Percentiles rank a stretch among this genome's conserved stretches.
Conservation (phyloP, 2,113 vertebrate species). For the western clawed frog (Xenopus tropicalis) region DNA sequence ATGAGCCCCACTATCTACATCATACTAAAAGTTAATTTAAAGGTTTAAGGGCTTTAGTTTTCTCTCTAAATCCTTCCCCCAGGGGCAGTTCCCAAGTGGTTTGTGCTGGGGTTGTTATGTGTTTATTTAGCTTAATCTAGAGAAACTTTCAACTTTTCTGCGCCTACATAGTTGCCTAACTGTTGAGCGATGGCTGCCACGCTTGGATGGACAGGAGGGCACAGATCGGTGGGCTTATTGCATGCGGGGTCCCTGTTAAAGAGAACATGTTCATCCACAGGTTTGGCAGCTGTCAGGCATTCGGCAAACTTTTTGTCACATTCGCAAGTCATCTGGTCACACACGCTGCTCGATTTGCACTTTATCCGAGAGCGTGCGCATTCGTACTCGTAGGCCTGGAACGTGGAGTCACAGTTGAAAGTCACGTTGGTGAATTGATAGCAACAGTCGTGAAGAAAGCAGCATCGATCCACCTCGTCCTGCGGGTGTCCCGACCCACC, state of each 20-base stretch:
- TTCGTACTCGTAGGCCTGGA: conserved; percentile 38
- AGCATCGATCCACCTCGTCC: conserved; percentile 47
- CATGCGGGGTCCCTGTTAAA: conserved; percentile 36
- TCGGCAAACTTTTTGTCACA: conserved; percentile 48
- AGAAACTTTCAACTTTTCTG: neutral
- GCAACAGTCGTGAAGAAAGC: conserved; percentile 49
- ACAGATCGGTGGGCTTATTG: conserved; percentile 10
- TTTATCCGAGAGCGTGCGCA: conserved; percentile 8
- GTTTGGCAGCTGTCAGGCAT: conserved; percentile 38
- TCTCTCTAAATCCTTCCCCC: no score
- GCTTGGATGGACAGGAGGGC: conserved; percentile 27
- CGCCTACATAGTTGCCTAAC: neutral
- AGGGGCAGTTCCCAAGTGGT: no score
- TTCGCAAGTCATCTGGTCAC: conserved; percentile 45
- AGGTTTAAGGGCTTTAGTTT: no score
- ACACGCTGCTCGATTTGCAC: conserved; percentile 26
- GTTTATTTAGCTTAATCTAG: no score
- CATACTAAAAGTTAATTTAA: no score
- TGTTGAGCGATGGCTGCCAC: neutral
- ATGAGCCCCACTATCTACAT: no score
- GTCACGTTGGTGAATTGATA: conserved; percentile 45
- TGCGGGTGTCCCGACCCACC: conserved; percentile 41
- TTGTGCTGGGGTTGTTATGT: no score
- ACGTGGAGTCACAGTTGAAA: conserved; percentile 45
- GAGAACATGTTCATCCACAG: conserved; percentile 40